phyloP scores from a whole-genome alignment of 64 coral and sea anemone species.

The Cladopsammia gracilis region DNA sequence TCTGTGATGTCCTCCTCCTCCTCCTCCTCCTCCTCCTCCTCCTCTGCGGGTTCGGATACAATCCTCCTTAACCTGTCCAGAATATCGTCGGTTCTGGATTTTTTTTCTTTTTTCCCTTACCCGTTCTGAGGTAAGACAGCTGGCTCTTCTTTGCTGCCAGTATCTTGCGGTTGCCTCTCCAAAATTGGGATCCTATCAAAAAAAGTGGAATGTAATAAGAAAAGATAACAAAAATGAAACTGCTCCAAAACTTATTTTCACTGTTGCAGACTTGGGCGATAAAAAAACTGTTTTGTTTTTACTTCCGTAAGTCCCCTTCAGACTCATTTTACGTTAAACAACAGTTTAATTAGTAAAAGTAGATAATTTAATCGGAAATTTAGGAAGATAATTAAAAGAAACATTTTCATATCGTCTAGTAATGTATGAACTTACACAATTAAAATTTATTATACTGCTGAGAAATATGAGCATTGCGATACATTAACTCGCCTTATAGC shows the following conservation, averaged over 20 bases:
- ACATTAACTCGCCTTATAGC: conserved; percentile 7
- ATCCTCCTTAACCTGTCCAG: conserved; percentile 6
- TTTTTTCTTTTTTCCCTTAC: conserved; percentile 8
- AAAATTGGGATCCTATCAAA: not conserved
- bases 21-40: too few species aligned
- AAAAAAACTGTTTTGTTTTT: conserved; percentile 3
- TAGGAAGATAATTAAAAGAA: not conserved
- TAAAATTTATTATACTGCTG: not conserved
- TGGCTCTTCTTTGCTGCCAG: conserved; percentile 5
- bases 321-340: not conserved
- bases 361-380: conserved; percentile 2
- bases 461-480: conserved; percentile 2
- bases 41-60: not conserved
- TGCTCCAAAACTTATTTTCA: not conserved
- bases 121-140: not conserved
- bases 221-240: not conserved
- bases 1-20: conserved; percentile 5
- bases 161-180: not conserved
- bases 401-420: conserved; percentile 1
- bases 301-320: not conserved
- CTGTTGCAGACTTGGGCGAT: not conserved
- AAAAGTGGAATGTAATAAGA: conserved; percentile 8
- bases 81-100: not conserved
- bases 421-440: not conserved
- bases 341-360: conserved; percentile 8